Conservation (phyloP, 1,140 invertebrate genomes). For the Drosophila tani region DNA sequence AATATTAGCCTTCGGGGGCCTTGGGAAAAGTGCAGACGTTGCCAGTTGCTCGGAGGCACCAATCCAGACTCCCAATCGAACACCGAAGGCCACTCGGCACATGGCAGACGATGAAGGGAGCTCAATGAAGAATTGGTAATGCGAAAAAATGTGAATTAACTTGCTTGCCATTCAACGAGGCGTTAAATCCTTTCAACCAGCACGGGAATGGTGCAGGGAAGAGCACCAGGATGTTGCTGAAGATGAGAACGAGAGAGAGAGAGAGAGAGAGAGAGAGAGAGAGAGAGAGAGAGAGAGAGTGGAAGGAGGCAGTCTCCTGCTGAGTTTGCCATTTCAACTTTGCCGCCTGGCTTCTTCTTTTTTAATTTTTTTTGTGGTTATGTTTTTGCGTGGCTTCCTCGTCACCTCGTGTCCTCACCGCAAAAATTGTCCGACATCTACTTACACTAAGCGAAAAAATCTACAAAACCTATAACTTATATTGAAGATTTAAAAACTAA, state of each 20-base stretch:
- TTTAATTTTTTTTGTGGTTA: constrained; percentile 30
- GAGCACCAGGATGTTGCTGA: neutral
- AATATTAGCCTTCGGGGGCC: neutral
- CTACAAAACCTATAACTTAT: too few species aligned
- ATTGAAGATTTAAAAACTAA: too few species aligned
- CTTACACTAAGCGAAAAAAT: neutral
- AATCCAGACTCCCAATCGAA: constrained; percentile 7
- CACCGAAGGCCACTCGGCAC: constrained; percentile 15
- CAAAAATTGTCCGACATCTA: constrained; percentile 1
- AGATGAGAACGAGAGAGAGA: neutral
- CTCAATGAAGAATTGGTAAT: constrained; percentile 60
- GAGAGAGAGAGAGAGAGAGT: neutral
- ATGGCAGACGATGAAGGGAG: constrained; percentile 14
- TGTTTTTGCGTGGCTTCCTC: constrained; percentile 13
- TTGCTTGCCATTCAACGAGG: constrained; percentile 70
- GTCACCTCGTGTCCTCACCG: constrained; percentile 4
- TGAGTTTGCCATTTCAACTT: constrained; percentile 38
- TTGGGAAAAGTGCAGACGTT: constrained; percentile 4
- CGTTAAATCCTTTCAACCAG: constrained; percentile 60
- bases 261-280: neutral
- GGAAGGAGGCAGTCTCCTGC: constrained; percentile 4
- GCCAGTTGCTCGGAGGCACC: neutral
- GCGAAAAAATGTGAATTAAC: constrained; percentile 68
- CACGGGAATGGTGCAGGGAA: constrained; percentile 5
- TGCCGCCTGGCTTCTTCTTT: constrained; percentile 18